Base-by-base conservation (phyloP, 2,888 invertebrate species). In the Parascotia fuliginaria region DNA sequence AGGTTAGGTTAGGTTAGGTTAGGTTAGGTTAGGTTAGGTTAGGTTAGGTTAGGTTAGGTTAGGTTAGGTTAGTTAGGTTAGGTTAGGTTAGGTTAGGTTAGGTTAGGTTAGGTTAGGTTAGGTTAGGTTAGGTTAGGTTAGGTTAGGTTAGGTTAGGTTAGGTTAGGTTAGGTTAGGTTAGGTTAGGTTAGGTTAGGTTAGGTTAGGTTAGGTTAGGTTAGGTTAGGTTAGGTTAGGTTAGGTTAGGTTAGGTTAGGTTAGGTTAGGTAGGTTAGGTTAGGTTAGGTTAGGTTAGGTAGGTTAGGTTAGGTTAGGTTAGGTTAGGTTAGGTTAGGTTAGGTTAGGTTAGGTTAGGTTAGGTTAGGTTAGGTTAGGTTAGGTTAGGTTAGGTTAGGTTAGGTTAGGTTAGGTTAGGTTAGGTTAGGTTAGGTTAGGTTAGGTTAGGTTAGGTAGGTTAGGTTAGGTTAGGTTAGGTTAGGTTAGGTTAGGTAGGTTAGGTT, bases 1-100 rank as follows among this genome's bases (percentile, higher is more conserved):
- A 31, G 31, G 31, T 31, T 31, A 31, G 31, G 31, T 31, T 31
- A 31, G 31, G 31, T 31, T 31, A 31, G 31, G 31, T 31, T 31
- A 31, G 31, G 31, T 31, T 31, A 31, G 31, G 31, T 31, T 31
- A 31, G 31, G 31, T 31, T 31, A 31, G 31, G 31, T 31, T 31
- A 31, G 31, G 31, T 31, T 31, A 31, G 31, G 31, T 31, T 31
- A 31, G 31, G 31, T 31, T 31, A 31, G 31, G 31, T 31, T 31
- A 31, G 31, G 31, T 31, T 31, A 31, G 31, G 31, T 31, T 31
- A 31, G 31, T 31, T 31, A 31, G 31, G 31, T 31, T 31, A 31
- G 31, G 31, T 31, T 31, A 31, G 31, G 31, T 31, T 31, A 31
- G 31, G 31, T 31, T 31, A 31, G 31, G 31, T 31, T 31, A 31